phyloP scores from a whole-genome alignment of 2,888 invertebrate genomes.

The Thecophora atra region DNA sequence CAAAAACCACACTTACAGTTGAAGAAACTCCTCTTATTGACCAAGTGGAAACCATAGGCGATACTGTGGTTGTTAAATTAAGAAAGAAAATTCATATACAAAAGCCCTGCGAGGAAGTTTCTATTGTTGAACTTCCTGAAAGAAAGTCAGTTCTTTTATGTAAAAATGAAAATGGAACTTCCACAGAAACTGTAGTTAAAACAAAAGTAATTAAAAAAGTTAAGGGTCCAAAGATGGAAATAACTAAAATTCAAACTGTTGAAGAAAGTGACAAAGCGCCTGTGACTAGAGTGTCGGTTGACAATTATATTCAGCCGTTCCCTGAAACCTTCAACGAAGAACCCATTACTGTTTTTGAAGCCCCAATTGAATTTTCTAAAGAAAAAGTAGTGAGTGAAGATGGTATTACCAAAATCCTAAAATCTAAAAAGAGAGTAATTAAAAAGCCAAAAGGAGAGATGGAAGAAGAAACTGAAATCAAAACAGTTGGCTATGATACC shows the following conservation, averaged over 20 bases:
- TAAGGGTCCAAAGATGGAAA: constrained; percentile 63
- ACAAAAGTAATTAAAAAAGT: constrained; percentile 68
- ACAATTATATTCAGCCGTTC: constrained; percentile 57
- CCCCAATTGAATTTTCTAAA: constrained; percentile 58
- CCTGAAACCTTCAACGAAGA: constrained; percentile 55
- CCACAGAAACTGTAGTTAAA: constrained; percentile 62
- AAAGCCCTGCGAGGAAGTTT: constrained; percentile 55
- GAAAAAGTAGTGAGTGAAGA: constrained; percentile 53
- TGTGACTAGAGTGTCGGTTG: constrained; percentile 59
- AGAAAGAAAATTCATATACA: constrained; percentile 54
- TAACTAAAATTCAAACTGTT: constrained; percentile 63
- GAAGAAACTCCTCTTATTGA: constrained; percentile 4
- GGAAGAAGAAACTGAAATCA: constrained; percentile 67
- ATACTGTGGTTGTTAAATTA: constrained; percentile 44
- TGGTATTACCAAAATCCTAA: constrained; percentile 57
- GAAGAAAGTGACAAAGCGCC: constrained; percentile 66
- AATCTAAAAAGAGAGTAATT: constrained; percentile 64
- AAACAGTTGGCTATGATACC: constrained; percentile 65
- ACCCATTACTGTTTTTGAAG: constrained; percentile 53
- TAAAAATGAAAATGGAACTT: constrained; percentile 64
- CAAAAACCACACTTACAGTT: constrained; percentile 15
- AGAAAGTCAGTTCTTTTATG: constrained; percentile 60
- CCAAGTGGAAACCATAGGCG: background rate
- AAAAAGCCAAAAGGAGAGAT: constrained; percentile 64
- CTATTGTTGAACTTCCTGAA: constrained; percentile 61